Conservation (phyloP, 2,113 vertebrate genomes). For the Panurus biarmicus region DNA sequence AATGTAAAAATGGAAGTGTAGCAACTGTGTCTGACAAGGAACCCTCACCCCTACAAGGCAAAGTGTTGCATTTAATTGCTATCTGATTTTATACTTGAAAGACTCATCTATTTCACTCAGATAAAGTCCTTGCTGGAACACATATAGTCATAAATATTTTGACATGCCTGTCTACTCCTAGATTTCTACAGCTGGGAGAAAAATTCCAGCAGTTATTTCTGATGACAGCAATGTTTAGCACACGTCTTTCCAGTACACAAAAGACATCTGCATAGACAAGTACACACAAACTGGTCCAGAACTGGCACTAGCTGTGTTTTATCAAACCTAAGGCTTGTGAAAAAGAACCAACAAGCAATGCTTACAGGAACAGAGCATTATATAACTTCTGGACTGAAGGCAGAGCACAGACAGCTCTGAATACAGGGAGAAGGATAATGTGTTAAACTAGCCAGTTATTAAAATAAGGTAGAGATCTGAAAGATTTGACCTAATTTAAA, state of each 20-base stretch:
- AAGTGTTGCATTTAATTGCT: background rate
- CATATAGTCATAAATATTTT: background rate
- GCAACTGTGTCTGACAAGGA: background rate
- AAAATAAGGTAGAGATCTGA: background rate
- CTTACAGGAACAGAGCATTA: background rate
- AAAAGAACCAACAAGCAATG: background rate
- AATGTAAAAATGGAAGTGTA: background rate
- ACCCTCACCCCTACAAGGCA: background rate
- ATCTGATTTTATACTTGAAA: background rate
- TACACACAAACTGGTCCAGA: background rate
- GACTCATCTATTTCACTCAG: background rate
- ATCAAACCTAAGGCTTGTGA: background rate
- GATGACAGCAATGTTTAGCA: background rate
- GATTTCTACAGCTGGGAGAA: background rate
- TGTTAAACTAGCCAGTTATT: background rate
- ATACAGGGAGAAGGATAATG: rapidly evolving
- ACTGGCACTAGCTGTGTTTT: background rate
- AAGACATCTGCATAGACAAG: background rate
- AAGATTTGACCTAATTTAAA: background rate
- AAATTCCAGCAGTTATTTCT: background rate
- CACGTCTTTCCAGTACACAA: background rate
- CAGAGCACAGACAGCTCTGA: background rate
- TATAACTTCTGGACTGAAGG: background rate
- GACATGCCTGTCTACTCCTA: background rate
- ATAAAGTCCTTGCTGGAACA: background rate